Percentiles rank a stretch among this genome's conserved stretches.
Conservation (phyloP, 2,797 vertebrate species). For the Atherinosoma microstoma region DNA sequence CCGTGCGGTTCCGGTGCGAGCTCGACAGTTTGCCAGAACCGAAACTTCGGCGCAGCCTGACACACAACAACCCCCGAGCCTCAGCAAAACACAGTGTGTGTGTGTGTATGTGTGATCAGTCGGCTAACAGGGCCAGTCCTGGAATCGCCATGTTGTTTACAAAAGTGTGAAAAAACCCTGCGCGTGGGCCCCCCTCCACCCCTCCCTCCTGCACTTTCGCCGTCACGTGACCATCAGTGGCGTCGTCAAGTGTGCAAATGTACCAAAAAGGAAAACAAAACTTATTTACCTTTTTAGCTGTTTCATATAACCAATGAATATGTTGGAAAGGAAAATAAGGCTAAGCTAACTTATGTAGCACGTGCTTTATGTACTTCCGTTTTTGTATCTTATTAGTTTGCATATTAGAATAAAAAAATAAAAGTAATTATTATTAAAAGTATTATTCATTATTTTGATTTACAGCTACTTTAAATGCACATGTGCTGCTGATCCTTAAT, state of each 20-base stretch:
- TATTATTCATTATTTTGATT: too few relatives aligned
- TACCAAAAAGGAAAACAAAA: too few relatives aligned
- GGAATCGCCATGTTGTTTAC: slow-evolving; percentile 87
- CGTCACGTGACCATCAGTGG: slow-evolving; percentile 55
- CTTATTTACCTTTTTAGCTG: too few relatives aligned
- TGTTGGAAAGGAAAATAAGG: too few relatives aligned
- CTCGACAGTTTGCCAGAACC: background rate
- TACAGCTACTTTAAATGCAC: too few relatives aligned
- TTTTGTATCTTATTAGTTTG: too few relatives aligned
- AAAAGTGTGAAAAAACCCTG: slow-evolving; percentile 67
- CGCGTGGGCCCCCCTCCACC: slow-evolving; percentile 46
- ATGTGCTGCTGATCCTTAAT: too few relatives aligned
- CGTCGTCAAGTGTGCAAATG: background rate
- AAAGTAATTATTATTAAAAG: too few relatives aligned
- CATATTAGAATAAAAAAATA: too few relatives aligned
- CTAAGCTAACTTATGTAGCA: too few relatives aligned
- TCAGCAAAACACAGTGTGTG: too few relatives aligned
- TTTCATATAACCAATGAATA: background rate
- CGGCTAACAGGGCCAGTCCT: slow-evolving; percentile 45
- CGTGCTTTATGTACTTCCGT: too few relatives aligned
- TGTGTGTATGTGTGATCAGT: slow-evolving; percentile 29
- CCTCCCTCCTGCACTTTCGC: slow-evolving; percentile 29
- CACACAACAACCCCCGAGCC: background rate
- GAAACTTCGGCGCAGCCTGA: background rate
- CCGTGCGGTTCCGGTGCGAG: slow-evolving; percentile 5